Percentiles rank a stretch among this genome's conserved stretches.
These are phyloP conservation scores for Melopsittacus undulatus DNA, from an alignment of 2,797 vertebrate genomes.

Conservation along the genomic window DNA sequence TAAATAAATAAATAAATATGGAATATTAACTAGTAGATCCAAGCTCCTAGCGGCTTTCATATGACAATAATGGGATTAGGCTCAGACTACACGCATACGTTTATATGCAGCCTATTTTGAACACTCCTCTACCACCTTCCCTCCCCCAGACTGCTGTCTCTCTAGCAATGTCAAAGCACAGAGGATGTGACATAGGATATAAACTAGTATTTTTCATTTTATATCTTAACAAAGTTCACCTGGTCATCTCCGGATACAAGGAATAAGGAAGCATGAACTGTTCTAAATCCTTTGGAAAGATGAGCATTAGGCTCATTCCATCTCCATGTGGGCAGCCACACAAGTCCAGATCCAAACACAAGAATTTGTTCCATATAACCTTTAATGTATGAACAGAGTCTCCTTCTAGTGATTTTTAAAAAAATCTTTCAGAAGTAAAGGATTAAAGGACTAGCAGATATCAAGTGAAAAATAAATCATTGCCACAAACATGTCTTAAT, in stretches of 20 bases:
- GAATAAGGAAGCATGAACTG: background rate
- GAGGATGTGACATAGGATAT: background rate
- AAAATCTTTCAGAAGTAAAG: background rate
- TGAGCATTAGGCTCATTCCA: background rate
- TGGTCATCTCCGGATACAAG: background rate
- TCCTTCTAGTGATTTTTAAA: background rate
- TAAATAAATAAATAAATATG: background rate
- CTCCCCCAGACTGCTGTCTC: background rate
- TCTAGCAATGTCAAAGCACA: background rate
- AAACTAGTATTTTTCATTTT: background rate
- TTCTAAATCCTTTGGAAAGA: background rate
- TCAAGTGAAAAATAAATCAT: slow-evolving; percentile 10
- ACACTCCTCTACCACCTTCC: background rate
- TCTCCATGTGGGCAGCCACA: accelerated
- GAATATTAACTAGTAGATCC: background rate
- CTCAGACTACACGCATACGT: accelerated
- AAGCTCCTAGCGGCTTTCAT: background rate
- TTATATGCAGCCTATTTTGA: background rate
- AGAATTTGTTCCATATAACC: background rate
- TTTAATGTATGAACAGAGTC: background rate
- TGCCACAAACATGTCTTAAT: background rate
- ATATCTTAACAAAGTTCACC: background rate
- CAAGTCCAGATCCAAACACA: background rate
- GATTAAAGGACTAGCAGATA: background rate
- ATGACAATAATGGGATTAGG: background rate